A percentile compares a stretch with the other conserved stretches of the same genome.
phyloP scores from a whole-genome alignment of 1,140 invertebrate species.

The Aphis gossypii region DNA sequence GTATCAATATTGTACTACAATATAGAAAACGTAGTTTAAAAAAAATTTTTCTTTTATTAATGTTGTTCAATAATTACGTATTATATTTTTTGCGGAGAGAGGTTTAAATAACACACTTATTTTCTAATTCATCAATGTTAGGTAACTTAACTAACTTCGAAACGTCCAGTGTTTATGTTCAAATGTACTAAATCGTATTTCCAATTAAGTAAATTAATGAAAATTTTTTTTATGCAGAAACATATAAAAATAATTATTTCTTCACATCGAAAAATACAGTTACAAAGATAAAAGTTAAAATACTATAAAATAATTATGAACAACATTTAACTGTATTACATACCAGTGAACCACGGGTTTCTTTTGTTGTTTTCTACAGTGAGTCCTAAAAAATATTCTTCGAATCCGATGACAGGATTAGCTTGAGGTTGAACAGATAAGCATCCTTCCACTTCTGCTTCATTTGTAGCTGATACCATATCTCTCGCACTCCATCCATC shows the following conservation, averaged over 20 bases:
- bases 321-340: conserved; percentile 63
- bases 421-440: conserved; percentile 90
- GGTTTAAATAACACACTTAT: not conserved
- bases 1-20: not conserved
- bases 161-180: too few species aligned
- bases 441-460: conserved; percentile 88
- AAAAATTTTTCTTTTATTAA: not conserved
- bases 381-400: conserved; percentile 85
- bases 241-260: not conserved
- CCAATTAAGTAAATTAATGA: not conserved
- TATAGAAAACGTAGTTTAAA: too few species aligned
- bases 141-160: not conserved
- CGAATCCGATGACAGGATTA: conserved; percentile 84
- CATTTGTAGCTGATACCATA: conserved; percentile 87
- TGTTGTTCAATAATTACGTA: not conserved
- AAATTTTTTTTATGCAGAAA: not conserved
- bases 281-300: not conserved
- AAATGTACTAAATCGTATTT: not conserved
- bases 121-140: not conserved
- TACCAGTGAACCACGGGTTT: conserved; percentile 94
- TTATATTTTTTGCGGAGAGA: too few species aligned
- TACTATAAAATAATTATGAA: not conserved
- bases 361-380: conserved; percentile 81
- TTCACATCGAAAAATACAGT: not conserved
- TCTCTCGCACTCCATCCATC: conserved; percentile 91